Conservation (phyloP, 2,888 invertebrate species). For the Pandemis cinnamomeana region DNA sequence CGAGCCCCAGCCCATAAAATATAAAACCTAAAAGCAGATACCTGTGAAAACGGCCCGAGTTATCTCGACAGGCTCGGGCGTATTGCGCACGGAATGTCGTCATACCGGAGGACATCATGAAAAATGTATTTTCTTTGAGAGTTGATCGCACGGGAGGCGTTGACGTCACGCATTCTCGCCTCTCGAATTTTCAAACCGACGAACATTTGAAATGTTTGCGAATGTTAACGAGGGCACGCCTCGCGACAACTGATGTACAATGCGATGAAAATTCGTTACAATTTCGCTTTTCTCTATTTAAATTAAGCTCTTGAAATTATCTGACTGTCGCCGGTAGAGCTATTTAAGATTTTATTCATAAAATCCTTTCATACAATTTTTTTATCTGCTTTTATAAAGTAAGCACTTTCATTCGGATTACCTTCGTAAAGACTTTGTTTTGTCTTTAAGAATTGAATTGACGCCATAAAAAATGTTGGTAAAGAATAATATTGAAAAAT, state of each 20-base stretch:
- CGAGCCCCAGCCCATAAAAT: constrained; percentile 46
- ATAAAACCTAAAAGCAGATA: constrained; percentile 47
- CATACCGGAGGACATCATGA: constrained; percentile 58
- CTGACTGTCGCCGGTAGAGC: constrained; percentile 9
- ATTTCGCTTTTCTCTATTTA: constrained; percentile 25
- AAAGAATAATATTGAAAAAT: not conserved
- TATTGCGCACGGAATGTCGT: constrained; percentile 56
- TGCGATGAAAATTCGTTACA: constrained; percentile 32
- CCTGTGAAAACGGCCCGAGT: constrained; percentile 41
- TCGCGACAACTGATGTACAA: constrained; percentile 38
- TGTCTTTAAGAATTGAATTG: not conserved
- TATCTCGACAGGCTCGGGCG: constrained; percentile 48
- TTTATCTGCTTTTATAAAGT: not conserved
- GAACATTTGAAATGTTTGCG: constrained; percentile 44
- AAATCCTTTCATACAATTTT: constrained; percentile 16
- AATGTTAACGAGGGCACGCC: constrained; percentile 42
- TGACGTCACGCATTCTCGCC: constrained; percentile 62
- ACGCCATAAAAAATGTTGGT: not conserved
- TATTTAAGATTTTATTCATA: constrained; percentile 27
- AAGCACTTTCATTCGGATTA: constrained; percentile 3
- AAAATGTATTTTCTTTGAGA: constrained; percentile 68
- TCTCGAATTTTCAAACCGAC: constrained; percentile 47
- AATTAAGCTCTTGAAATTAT: constrained; percentile 27
- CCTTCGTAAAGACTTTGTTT: not conserved
- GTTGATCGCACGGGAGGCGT: constrained; percentile 52